Evolutionary conservation across 1,140 invertebrate species (phyloP).

Genomic region (Heliconius himera): DNA sequence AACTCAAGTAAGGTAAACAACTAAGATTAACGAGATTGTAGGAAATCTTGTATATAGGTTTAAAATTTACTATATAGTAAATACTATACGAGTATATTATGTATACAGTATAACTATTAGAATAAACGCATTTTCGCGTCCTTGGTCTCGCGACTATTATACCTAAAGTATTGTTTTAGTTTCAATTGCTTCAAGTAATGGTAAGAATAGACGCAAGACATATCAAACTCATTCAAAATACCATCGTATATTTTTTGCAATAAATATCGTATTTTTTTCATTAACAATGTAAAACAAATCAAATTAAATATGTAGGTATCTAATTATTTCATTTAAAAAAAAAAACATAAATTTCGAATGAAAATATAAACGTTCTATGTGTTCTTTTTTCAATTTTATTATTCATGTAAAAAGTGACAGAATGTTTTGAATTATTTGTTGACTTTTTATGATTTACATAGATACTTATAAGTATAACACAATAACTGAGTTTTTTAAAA

Average conservation of each 20-base stretch:
- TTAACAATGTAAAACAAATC: too few relatives aligned
- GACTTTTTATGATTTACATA: conserved; percentile 28
- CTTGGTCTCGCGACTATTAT: not conserved
- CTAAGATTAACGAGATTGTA: too few relatives aligned
- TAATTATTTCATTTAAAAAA: too few relatives aligned
- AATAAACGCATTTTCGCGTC: not conserved
- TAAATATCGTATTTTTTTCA: too few relatives aligned
- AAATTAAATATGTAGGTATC: too few relatives aligned
- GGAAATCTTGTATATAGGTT: too few relatives aligned
- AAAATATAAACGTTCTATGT: not conserved
- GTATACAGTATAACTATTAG: too few relatives aligned
- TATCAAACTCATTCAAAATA: too few relatives aligned
- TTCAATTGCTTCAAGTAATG: not conserved
- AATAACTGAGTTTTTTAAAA: conserved; percentile 27
- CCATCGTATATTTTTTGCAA: too few relatives aligned
- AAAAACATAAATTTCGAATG: not conserved
- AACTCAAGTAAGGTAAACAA: too few relatives aligned
- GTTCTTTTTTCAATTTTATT: conserved; percentile 20
- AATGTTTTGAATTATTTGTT: conserved; percentile 23
- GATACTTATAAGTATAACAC: not conserved
- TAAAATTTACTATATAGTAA: too few relatives aligned
- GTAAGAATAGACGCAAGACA: not conserved
- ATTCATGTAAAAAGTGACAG: conserved; percentile 14
- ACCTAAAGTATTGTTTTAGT: not conserved
- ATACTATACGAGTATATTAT: too few relatives aligned